Evolutionary conservation across 2,888 invertebrate genomes (phyloP).

Genomic region (Polia nebulosa): DNA sequence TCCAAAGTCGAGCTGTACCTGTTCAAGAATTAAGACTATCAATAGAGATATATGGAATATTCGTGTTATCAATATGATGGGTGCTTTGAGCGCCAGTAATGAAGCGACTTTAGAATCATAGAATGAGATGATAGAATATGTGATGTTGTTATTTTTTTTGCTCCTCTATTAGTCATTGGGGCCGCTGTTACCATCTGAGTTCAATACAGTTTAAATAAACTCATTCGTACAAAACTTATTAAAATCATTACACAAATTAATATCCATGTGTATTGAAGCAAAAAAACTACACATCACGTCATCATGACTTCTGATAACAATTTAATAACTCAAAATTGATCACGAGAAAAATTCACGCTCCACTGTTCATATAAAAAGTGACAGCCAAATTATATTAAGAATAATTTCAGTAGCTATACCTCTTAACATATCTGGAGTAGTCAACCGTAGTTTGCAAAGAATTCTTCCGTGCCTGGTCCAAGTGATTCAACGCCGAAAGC

Average conservation of each 20-base stretch:
- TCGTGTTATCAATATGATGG: not conserved
- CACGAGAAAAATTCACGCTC: constrained; percentile 58
- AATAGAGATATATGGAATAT: not conserved
- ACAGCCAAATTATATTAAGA: constrained; percentile 65
- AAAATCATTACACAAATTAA: constrained; percentile 64
- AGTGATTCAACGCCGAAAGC: constrained; percentile 87
- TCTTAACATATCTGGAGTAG: constrained; percentile 97
- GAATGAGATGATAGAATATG: not conserved
- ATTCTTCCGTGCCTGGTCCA: constrained; percentile 89
- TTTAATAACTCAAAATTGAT: constrained; percentile 62
- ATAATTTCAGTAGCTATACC: constrained; percentile 81
- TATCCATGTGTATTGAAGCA: constrained; percentile 59
- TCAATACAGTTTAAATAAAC: constrained; percentile 22
- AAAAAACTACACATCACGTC: constrained; percentile 57
- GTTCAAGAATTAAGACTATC: constrained; percentile 3
- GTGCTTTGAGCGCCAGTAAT: not conserved
- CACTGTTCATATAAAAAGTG: constrained; percentile 61
- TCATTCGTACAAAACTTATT: constrained; percentile 46
- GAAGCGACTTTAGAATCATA: not conserved
- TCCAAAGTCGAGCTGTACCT: constrained; percentile 95
- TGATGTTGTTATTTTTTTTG: constrained; percentile 5
- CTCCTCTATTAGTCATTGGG: constrained; percentile 5
- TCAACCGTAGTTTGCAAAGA: constrained; percentile 94
- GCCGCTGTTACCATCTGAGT: constrained; percentile 30
- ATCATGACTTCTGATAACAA: constrained; percentile 62